Base-by-base conservation (phyloP, 2,888 invertebrate genomes). In the Subacronicta megacephala region DNA sequence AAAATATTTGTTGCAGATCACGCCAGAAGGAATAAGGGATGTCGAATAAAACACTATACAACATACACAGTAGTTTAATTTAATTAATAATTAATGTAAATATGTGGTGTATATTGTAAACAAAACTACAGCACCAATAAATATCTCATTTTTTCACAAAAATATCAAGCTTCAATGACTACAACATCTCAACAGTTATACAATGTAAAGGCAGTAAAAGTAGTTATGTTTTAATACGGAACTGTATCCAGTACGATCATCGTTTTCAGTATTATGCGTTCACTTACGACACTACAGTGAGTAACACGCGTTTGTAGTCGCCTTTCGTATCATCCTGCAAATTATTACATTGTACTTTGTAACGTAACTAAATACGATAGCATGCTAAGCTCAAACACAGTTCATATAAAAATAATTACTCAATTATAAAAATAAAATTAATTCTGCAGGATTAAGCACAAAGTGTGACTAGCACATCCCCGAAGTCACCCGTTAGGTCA, bases 321-420 rank as follows among this genome's bases (percentile, higher is more conserved):
- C 96, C 96, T 81, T 95, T 95, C 78, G 95, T 93, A 90, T 96
- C 96, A 82, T 95, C 96, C 96, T 96, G 95, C 85, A 95, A 95
- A 91, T 87, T 84, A 90, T 89, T 87, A 90, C 85, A 91, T 88
- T 85, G 86, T 82, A 87, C 87, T 79, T 83, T 75, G 77, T 82
- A 81, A 78, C 82, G 75, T 62, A 79, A 77, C 81, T 67, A 73
- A 80, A 52, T 46, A 29, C 23, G 46, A 67, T 66, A 77, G 77
- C 88, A 89, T 86, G 88, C 89, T 74, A 83, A 85, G 83, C 82
- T 81, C 70, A 42, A 82, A 80, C 72, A 80, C 69, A 80, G 64
- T 79, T 81, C 67, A 62, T 82, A 80, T 80, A 84, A 85, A 85
- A 81, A 84, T 78, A 82, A 81, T 59, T 69, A 65, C 13, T 57